Evolutionary conservation across 2,797 vertebrate genomes (phyloP).

Genomic region (Danio aesculapii): DNA sequence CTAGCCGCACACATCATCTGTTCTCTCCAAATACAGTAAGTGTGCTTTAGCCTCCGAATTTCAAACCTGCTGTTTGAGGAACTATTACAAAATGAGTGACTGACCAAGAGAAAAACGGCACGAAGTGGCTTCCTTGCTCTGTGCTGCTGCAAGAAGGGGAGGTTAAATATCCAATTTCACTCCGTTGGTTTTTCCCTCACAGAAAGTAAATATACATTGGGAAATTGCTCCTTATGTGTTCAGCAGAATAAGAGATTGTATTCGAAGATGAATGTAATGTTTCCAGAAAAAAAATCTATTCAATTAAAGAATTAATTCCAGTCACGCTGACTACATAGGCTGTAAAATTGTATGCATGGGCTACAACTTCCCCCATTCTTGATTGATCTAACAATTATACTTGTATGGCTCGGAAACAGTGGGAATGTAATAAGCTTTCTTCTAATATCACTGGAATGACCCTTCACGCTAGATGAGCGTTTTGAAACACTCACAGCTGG

Average conservation of each 20-base stretch:
- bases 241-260: slow-evolving; percentile 40
- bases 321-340: slow-evolving; percentile 23
- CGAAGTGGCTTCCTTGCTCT: slow-evolving; percentile 29
- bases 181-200: slow-evolving; percentile 33
- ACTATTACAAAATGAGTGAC: slow-evolving; percentile 45
- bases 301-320: slow-evolving; percentile 37
- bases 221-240: slow-evolving; percentile 53
- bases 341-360: slow-evolving; percentile 21
- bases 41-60: slow-evolving; percentile 48
- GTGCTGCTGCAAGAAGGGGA: slow-evolving; percentile 29
- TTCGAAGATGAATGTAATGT: slow-evolving; percentile 32
- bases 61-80: slow-evolving; percentile 52
- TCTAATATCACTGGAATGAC: slow-evolving; percentile 40
- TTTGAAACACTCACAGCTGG: slow-evolving; percentile 24
- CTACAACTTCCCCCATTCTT: slow-evolving; percentile 21
- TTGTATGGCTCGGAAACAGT: slow-evolving; percentile 36
- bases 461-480: slow-evolving; percentile 14
- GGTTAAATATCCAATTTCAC: slow-evolving; percentile 62
- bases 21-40: slow-evolving; percentile 45
- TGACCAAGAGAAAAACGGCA: not conserved
- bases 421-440: slow-evolving; percentile 46
- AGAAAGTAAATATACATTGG: slow-evolving; percentile 49
- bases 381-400: slow-evolving; percentile 39
- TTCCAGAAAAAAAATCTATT: slow-evolving; percentile 6
- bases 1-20: slow-evolving; percentile 53